phyloP scores from a whole-genome alignment of 2,113 vertebrate genomes.

The Dipodomys stephensi region DNA sequence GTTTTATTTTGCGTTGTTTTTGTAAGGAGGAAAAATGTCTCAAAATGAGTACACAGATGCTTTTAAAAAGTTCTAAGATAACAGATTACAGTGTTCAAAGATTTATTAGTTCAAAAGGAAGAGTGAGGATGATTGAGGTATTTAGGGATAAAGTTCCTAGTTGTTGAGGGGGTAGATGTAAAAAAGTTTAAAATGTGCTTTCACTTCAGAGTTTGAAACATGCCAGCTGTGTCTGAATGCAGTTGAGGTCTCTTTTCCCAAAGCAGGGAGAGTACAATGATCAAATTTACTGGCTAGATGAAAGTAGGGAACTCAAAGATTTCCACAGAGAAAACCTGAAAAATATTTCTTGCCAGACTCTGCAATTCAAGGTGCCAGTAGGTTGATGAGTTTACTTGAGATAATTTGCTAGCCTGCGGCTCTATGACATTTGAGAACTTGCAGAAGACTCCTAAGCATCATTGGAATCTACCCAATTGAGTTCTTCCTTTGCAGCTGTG shows the following conservation, averaged over 20 bases:
- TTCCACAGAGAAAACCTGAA: background rate
- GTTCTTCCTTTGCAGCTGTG: conserved; percentile 1
- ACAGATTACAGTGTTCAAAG: background rate
- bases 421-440: background rate
- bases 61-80: background rate
- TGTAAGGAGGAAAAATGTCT: background rate
- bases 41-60: background rate
- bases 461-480: background rate
- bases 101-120: background rate
- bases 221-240: background rate
- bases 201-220: background rate
- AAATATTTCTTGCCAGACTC: background rate
- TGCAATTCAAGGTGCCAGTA: background rate
- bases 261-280: background rate
- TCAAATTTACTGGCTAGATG: background rate
- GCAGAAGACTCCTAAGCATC: background rate
- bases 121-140: background rate
- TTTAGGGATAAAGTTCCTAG: background rate
- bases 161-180: background rate
- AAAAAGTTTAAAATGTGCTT: background rate
- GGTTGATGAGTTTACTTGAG: conserved; percentile 11
- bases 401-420: background rate
- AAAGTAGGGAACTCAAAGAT: background rate
- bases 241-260: background rate
- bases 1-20: background rate